Conservation (phyloP, 1,140 invertebrate genomes). For the Drosophila insularis region DNA sequence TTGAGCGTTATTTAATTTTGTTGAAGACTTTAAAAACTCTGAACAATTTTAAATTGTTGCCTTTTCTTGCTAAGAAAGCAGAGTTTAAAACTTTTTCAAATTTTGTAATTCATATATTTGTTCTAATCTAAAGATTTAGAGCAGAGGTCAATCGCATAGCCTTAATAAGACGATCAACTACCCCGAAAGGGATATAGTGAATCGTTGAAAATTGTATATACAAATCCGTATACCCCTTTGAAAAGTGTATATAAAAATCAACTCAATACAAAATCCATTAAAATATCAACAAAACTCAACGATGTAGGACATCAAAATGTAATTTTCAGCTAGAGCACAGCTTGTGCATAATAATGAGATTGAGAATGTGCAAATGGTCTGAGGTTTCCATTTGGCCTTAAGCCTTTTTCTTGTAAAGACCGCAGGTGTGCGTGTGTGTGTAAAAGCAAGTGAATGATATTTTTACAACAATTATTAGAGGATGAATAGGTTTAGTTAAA, state of each 20-base stretch:
- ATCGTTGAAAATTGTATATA: too few species aligned
- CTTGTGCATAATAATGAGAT: conserved; percentile 71
- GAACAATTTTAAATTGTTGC: too few species aligned
- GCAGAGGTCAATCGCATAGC: too few species aligned
- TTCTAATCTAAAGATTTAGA: too few species aligned
- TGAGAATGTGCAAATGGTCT: conserved; percentile 12
- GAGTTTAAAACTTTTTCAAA: too few species aligned
- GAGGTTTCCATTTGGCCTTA: conserved; percentile 39
- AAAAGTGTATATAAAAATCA: conserved; percentile 36
- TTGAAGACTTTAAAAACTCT: too few species aligned
- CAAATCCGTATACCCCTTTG: not conserved
- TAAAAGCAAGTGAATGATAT: conserved; percentile 11
- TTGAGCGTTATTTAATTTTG: not conserved
- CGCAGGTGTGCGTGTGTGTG: conserved; percentile 36
- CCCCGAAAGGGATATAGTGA: too few species aligned
- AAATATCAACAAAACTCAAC: conserved; percentile 75
- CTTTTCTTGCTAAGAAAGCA: too few species aligned
- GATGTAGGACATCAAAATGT: conserved; percentile 75
- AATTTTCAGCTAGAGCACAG: conserved; percentile 69
- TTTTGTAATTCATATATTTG: too few species aligned
- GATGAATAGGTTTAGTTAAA: conserved; percentile 13
- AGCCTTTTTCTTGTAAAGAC: conserved; percentile 34
- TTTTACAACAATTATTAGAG: conserved; percentile 39
- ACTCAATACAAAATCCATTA: conserved; percentile 76
- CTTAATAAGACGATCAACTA: too few species aligned